A percentile compares a stretch with the other conserved stretches of the same genome.
These are phyloP conservation scores for Drosophila prostipennis DNA, from an alignment of 2,888 invertebrate species.

Conservation along the genomic window DNA sequence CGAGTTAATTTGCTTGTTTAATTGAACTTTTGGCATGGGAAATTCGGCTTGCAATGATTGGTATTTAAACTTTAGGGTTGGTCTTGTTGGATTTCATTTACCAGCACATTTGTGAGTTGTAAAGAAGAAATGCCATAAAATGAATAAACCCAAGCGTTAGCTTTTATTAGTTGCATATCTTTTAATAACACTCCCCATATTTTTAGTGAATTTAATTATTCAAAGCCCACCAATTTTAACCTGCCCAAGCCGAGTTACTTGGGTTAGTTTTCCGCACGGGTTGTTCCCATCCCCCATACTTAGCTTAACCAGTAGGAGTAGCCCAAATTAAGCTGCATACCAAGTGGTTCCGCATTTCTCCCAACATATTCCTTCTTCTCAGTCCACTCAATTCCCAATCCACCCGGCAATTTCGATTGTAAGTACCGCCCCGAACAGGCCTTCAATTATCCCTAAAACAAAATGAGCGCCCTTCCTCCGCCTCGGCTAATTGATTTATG, in stretches of 20 bases:
- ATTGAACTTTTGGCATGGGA: conserved; percentile 23
- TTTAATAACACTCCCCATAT: no score
- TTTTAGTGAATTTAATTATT: not conserved
- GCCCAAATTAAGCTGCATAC: conserved; percentile 19
- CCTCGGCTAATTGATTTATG: conserved; percentile 69
- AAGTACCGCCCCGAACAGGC: conserved; percentile 18
- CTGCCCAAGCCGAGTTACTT: not conserved
- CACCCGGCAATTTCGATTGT: conserved; percentile 9
- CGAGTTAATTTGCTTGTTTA: conserved; percentile 19
- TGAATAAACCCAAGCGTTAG: no score
- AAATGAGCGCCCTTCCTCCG: conserved; percentile 11
- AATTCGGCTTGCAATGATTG: not conserved
- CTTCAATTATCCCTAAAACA: conserved; percentile 41
- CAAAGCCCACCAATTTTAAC: not conserved
- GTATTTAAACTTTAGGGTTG: conserved; percentile 17
- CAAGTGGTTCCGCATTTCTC: conserved; percentile 16
- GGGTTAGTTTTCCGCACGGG: not conserved
- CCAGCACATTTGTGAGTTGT: not conserved
- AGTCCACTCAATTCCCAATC: conserved; percentile 3
- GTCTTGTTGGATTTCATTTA: not conserved
- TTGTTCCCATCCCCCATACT: not conserved
- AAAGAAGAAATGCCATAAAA: no score
- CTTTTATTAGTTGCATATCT: no score
- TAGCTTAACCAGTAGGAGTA: not conserved
- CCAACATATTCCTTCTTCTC: conserved; percentile 2